phyloP scores from a whole-genome alignment of 2,797 vertebrate genomes.

The Buphagus erythrorhynchus region DNA sequence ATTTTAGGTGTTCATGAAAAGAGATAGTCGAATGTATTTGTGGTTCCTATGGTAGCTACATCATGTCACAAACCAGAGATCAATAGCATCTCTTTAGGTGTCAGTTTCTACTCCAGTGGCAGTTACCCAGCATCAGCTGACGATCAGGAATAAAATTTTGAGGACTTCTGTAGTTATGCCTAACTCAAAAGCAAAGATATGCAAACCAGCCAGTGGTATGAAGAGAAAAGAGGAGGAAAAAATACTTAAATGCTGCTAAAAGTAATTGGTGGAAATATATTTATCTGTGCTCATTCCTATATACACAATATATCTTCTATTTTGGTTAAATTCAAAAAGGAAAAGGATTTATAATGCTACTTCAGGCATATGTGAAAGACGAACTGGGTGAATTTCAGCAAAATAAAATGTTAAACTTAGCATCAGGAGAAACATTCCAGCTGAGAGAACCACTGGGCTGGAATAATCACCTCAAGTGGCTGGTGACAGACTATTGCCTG shows the following conservation, averaged over 20 bases:
- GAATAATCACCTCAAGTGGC: slow-evolving; percentile 53
- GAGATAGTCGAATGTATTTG: not conserved
- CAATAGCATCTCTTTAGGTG: not conserved
- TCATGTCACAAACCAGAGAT: not conserved
- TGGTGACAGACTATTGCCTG: slow-evolving; percentile 46
- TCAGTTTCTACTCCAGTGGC: not conserved
- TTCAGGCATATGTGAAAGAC: slow-evolving; percentile 10
- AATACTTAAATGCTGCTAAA: not conserved
- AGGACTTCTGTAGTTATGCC: not conserved
- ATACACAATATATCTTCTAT: not conserved
- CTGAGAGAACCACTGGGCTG: slow-evolving; percentile 46
- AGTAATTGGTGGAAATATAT: not conserved
- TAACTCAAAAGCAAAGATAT: not conserved
- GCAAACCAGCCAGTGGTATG: not conserved
- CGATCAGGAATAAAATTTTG: not conserved
- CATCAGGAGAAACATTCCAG: slow-evolving; percentile 25
- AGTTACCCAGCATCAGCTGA: not conserved
- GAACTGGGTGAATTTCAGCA: slow-evolving; percentile 29
- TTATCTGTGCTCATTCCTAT: not conserved
- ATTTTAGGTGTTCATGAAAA: not conserved
- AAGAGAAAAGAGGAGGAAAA: not conserved
- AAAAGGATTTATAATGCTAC: not conserved
- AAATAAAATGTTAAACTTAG: slow-evolving; percentile 59
- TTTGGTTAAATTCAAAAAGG: slow-evolving; percentile 17
- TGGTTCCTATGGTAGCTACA: not conserved